Percentiles rank a stretch among this genome's conserved stretches.
phyloP scores from a whole-genome alignment of 2,797 vertebrate species.

The Bryconaethiops microstoma region DNA sequence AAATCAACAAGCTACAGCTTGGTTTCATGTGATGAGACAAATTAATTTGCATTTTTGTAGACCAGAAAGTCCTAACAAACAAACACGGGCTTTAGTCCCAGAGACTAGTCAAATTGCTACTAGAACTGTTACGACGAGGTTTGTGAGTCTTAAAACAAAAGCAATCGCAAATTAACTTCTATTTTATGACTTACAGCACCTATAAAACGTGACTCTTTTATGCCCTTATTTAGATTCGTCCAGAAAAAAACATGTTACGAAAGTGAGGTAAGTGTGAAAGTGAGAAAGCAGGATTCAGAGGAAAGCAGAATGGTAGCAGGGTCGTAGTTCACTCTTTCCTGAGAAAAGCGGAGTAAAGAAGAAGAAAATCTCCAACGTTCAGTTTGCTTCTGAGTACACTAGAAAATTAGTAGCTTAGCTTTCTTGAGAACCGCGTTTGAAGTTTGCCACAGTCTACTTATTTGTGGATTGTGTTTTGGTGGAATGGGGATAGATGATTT shows the following conservation, averaged over 20 bases:
- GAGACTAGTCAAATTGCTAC: not conserved
- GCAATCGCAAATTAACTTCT: not conserved
- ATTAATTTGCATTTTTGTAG: slow-evolving; percentile 3
- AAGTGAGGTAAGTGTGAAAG: slow-evolving; percentile 32
- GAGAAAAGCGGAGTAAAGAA: not conserved
- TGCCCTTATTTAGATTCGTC: not conserved
- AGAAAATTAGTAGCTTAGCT: slow-evolving; percentile 7
- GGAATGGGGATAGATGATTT: not conserved
- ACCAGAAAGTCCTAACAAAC: not conserved
- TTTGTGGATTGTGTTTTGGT: not conserved
- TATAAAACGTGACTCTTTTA: not conserved
- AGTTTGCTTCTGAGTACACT: too few relatives aligned
- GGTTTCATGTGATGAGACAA: slow-evolving; percentile 16
- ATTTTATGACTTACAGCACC: not conserved
- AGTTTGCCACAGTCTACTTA: not conserved
- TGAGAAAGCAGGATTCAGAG: not conserved
- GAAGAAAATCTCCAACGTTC: too few relatives aligned
- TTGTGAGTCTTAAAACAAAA: not conserved
- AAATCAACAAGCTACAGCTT: not conserved
- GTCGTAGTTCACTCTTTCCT: not conserved
- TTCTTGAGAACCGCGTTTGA: not conserved
- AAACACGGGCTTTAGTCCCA: not conserved
- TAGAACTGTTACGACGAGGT: not conserved
- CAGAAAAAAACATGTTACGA: slow-evolving; percentile 10
- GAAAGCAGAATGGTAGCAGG: too few relatives aligned